Evolutionary conservation across 2,113 vertebrate genomes (phyloP).

Genomic region (Heterochromis multidens): DNA sequence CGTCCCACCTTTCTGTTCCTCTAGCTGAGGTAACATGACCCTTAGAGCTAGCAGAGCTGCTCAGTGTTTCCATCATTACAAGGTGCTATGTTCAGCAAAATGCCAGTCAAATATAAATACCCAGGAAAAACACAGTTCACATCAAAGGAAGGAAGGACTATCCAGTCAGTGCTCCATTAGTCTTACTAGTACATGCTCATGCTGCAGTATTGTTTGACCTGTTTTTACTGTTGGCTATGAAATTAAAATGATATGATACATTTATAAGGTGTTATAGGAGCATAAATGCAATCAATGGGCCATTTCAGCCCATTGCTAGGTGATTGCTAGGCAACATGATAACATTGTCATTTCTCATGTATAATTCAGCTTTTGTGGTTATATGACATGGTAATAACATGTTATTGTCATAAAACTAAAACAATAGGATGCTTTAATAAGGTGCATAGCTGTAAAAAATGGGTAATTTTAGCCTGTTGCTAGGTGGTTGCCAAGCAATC

Average conservation of each 20-base stretch:
- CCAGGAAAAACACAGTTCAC: not conserved
- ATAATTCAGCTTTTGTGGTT: not conserved
- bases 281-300: not conserved
- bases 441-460: not conserved
- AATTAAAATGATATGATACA: not conserved
- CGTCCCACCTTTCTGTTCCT: not conserved
- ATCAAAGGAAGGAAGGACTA: not conserved
- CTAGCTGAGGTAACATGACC: constrained; percentile 42
- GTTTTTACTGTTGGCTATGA: not conserved
- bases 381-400: not conserved
- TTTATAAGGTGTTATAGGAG: not conserved
- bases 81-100: constrained; percentile 25
- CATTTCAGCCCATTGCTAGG: not conserved
- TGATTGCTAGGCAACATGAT: not conserved
- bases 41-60: not conserved
- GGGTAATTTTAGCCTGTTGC: not conserved
- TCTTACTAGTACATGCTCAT: not conserved
- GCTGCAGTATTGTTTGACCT: not conserved
- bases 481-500: not conserved
- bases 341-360: not conserved
- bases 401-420: not conserved
- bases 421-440: not conserved
- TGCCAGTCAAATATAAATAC: constrained; percentile 4
- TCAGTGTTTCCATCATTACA: constrained; percentile 29
- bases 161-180: not conserved